These are phyloP conservation scores for Synodontis membranacea DNA, from an alignment of 2,113 vertebrate species.

Conservation along the genomic window DNA sequence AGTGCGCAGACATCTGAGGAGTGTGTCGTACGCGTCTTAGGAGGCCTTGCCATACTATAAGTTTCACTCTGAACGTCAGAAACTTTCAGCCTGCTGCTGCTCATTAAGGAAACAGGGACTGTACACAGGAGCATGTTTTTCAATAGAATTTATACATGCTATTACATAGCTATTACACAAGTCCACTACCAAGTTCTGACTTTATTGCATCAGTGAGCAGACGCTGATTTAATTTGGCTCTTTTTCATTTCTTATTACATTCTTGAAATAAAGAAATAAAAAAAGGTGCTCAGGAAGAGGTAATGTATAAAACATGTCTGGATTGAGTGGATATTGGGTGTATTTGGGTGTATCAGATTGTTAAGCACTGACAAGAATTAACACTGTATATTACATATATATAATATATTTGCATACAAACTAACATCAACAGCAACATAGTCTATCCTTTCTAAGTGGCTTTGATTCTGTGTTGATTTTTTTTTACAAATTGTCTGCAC, in stretches of 20 bases:
- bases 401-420: neutral
- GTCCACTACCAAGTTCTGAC: neutral
- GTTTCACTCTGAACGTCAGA: slow-evolving; percentile 63
- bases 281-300: neutral
- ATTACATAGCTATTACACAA: slow-evolving; percentile 15
- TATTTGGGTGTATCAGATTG: neutral
- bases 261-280: neutral
- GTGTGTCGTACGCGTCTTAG: slow-evolving; percentile 66
- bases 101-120: slow-evolving; percentile 8
- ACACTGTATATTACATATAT: no score
- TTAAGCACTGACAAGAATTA: neutral
- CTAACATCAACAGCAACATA: neutral
- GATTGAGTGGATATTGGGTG: neutral
- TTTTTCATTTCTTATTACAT: neutral
- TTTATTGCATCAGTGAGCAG: neutral
- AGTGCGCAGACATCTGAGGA: slow-evolving; percentile 61
- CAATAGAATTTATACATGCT: slow-evolving; percentile 2
- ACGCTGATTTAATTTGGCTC: neutral
- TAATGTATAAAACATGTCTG: neutral
- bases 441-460: neutral
- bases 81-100: slow-evolving; percentile 30
- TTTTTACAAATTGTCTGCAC: neutral
- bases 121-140: neutral
- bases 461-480: neutral
- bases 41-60: slow-evolving; percentile 66